Evolutionary conservation across 2,888 invertebrate species (phyloP).

Genomic region (Andrena minutula): DNA sequence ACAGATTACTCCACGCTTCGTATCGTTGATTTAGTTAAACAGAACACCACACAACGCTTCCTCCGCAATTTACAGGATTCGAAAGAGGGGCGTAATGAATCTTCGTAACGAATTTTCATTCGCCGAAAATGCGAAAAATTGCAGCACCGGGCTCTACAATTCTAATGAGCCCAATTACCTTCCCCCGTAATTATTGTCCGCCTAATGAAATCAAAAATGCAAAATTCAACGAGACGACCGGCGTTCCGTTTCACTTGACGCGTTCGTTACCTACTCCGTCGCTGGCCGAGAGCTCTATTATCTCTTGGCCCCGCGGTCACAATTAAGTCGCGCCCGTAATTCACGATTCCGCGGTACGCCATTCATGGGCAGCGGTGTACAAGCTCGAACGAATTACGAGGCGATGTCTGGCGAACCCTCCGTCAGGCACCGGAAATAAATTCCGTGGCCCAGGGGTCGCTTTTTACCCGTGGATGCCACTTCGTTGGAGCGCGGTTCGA

Average conservation of each 20-base stretch:
- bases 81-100: background rate
- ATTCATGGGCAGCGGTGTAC: slow-evolving; percentile 22
- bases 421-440: slow-evolving; percentile 33
- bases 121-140: slow-evolving; percentile 11
- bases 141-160: background rate
- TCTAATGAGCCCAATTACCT: slow-evolving; percentile 32
- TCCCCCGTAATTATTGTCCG: slow-evolving; percentile 30
- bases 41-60: background rate
- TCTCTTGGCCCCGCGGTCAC: slow-evolving; percentile 26
- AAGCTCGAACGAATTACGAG: slow-evolving; percentile 24
- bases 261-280: slow-evolving; percentile 5
- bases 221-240: slow-evolving; percentile 21
- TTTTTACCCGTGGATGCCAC: slow-evolving; percentile 16
- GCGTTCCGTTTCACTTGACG: slow-evolving; percentile 6
- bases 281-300: slow-evolving; percentile 5
- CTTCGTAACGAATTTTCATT: background rate
- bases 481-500: slow-evolving; percentile 9
- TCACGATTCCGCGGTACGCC: slow-evolving; percentile 31
- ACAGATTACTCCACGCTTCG: too few relatives aligned
- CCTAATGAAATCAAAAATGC: slow-evolving; percentile 46
- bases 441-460: background rate
- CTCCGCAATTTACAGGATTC: background rate
- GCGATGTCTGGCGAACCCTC: slow-evolving; percentile 7
- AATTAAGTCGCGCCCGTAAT: slow-evolving; percentile 44
- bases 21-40: background rate